Evolutionary conservation across 2,888 invertebrate genomes (phyloP).

Genomic region (Onthophagus sagittarius): DNA sequence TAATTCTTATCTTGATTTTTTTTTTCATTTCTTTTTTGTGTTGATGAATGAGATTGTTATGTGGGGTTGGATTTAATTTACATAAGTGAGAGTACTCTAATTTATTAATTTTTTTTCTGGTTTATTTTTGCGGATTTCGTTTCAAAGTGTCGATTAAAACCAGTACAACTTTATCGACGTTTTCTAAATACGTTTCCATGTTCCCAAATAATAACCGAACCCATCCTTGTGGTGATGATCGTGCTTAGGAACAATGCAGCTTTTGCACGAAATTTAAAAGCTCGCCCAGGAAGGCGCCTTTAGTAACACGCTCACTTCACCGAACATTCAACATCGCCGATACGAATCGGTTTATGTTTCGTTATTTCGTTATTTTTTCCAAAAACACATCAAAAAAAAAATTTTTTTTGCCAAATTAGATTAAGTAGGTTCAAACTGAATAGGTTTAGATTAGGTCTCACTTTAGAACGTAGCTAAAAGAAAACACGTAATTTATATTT

Average conservation of each 20-base stretch:
- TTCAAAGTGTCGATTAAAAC: too few species aligned
- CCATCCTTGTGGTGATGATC: not conserved
- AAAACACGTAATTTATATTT: not conserved
- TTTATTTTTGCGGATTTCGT: not conserved
- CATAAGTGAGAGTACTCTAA: not conserved
- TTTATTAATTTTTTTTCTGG: too few species aligned
- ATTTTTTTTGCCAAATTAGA: not conserved
- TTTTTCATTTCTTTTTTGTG: not conserved
- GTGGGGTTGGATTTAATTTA: not conserved
- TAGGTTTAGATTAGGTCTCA: not conserved
- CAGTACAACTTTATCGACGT: not conserved
- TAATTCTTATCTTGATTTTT: too few species aligned
- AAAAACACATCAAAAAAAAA: too few species aligned
- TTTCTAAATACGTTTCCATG: not conserved
- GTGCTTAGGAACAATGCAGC: not conserved
- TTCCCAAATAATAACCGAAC: not conserved
- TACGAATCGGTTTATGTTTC: not conserved
- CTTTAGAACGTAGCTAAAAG: not conserved
- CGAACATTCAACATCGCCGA: not conserved
- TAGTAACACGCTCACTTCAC: not conserved
- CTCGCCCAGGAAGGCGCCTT: not conserved
- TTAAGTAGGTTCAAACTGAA: not conserved
- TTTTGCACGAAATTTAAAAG: not conserved
- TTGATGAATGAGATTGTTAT: not conserved
- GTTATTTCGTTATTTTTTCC: too few species aligned